A percentile compares a stretch with the other conserved stretches of the same genome.
Evolutionary conservation across 2,888 invertebrate species (phyloP).

Genomic region (Drosophila subsilvestris): DNA sequence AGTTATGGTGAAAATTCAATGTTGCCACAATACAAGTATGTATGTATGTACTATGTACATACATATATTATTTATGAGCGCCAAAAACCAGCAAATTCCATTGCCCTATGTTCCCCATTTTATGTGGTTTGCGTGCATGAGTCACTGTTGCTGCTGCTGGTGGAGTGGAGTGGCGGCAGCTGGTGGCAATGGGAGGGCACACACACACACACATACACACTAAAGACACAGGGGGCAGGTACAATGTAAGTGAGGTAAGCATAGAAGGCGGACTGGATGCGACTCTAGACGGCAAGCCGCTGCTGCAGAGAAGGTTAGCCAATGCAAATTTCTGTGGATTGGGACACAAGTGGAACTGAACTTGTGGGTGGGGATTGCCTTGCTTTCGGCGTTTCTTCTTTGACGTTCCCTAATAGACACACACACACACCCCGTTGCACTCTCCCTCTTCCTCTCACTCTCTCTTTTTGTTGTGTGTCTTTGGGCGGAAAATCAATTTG

Average conservation of each 20-base stretch:
- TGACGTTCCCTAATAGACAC: constrained; percentile 5
- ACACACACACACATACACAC: constrained; percentile 3
- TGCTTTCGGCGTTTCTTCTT: constrained; percentile 21
- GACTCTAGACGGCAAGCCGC: constrained; percentile 38
- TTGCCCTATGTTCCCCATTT: constrained; percentile 34
- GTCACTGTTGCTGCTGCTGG: constrained; percentile 60
- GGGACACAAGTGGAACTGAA: constrained; percentile 23
- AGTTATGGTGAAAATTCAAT: constrained; percentile 30
- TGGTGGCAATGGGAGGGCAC: not conserved
- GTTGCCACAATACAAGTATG: constrained; percentile 2
- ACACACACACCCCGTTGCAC: constrained; percentile 22
- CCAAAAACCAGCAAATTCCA: constrained; percentile 38
- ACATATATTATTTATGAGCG: constrained; percentile 31
- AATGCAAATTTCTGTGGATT: constrained; percentile 34
- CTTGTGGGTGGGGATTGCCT: constrained; percentile 40
- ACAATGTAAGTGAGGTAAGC: constrained; percentile 42
- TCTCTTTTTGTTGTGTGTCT: not conserved
- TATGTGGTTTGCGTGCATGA: constrained; percentile 68
- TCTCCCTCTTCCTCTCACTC: constrained; percentile 4
- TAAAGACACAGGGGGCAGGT: constrained; percentile 6
- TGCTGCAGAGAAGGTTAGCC: constrained; percentile 20
- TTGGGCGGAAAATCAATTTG: constrained; percentile 52
- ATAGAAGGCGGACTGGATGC: constrained; percentile 40
- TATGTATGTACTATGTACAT: not conserved
- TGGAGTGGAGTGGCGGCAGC: constrained; percentile 11